phyloP scores from a whole-genome alignment of 2,113 vertebrate genomes.

The Carassius auratus region DNA sequence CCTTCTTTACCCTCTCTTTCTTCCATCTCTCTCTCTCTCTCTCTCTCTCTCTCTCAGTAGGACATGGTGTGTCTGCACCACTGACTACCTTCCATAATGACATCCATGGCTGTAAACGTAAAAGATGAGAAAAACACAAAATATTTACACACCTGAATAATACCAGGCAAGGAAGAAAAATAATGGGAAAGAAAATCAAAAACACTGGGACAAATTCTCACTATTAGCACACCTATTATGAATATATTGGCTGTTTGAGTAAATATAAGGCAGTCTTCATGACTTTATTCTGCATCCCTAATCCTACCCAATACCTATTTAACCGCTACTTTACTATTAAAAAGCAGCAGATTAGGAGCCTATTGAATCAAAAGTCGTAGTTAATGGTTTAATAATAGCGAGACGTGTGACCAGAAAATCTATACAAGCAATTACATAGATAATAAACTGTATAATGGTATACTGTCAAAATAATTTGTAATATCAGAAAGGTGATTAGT shows the following conservation, averaged over 20 bases:
- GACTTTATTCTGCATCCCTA: too few relatives aligned
- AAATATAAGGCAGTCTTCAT: too few relatives aligned
- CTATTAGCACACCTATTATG: too few relatives aligned
- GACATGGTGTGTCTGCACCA: constrained; percentile 57
- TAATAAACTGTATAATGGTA: neutral
- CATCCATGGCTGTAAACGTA: constrained; percentile 26
- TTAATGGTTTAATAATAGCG: too few relatives aligned
- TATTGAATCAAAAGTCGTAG: too few relatives aligned
- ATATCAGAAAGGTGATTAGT: neutral
- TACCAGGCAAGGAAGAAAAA: neutral
- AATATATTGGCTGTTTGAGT: too few relatives aligned
- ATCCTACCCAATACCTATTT: too few relatives aligned
- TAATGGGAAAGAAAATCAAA: neutral
- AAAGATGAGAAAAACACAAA: neutral
- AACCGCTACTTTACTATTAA: too few relatives aligned
- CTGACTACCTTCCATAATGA: constrained; percentile 44
- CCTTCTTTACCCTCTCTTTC: neutral
- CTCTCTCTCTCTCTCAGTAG: constrained; percentile 27
- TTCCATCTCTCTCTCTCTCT: neutral
- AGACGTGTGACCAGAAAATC: too few relatives aligned
- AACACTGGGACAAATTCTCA: neutral
- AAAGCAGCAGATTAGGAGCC: too few relatives aligned
- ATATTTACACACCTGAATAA: neutral
- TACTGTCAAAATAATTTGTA: neutral
- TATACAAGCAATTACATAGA: neutral